Base-by-base conservation (phyloP, 2,113 vertebrate species). In the Clupea harengus region DNA sequence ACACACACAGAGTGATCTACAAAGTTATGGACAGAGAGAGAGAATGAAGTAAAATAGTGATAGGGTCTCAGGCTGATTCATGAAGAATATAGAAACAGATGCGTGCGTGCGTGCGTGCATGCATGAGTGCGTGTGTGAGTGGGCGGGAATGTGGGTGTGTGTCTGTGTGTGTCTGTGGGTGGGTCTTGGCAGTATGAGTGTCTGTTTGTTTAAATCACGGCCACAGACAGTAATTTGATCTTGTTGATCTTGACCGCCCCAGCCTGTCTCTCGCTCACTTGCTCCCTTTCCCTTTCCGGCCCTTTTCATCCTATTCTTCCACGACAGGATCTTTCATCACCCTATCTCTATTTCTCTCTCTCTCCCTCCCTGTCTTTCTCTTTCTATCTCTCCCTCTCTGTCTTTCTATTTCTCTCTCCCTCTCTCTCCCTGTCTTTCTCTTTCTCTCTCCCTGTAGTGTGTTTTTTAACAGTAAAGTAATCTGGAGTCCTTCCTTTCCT, bases 171-270 rank as follows among this genome's bases (percentile, higher is more conserved):
- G 13, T 78, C 2, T 15, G 64, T 72, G 72, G 13, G 47, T 52
- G 67, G 28, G 25, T 75, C 25, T 75, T 32, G 67, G n/a, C 67
- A 13, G 67, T 75, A 47, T 52, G 81, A 25, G 46, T 54, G 81
- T 82, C 9, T 54, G 81, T 82, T 45, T 49, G 81, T 45, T 45
- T 83, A 44, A 60, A 83, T 52, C 28, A 39, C 20, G 50, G 78
- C 81, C 47, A 72, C 82, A 45, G 60, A 78, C 57, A 28, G 87
- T 85, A 82, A 85, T 47, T 52, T 82, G 81, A 83, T 52, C 84
- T 46, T 18, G 7, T 49, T 64, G 44, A 52, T 81, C 82, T 54
- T 9, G 72, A 86, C 72, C 54, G 82, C 86, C 28, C 28, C 28
- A 15, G 28, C 32, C 28, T 15, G 72, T 39, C 72, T 78, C 25